Percentiles rank a stretch among this genome's conserved stretches.
phyloP scores from a whole-genome alignment of 2,113 vertebrate species.

The Laticauda colubrina region DNA sequence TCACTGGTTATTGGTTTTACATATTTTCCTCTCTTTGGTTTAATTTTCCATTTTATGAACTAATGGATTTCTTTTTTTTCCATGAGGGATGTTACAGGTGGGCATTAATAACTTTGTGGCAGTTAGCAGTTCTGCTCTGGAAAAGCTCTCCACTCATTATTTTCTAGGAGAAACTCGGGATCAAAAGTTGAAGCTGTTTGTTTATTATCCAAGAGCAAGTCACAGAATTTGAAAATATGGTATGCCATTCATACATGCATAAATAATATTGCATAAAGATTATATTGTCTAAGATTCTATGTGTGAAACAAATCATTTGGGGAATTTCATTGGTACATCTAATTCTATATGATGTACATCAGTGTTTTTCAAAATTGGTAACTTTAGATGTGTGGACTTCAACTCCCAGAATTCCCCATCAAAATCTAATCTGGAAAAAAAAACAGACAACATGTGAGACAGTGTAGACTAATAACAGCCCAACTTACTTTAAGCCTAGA shows the following conservation, averaged over 20 bases:
- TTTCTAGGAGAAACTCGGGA: conserved; percentile 8
- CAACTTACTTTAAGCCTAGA: too few species aligned
- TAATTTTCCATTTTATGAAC: conserved; percentile 9
- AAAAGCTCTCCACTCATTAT: conserved; percentile 3
- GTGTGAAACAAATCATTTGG: not conserved
- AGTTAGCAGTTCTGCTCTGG: not conserved
- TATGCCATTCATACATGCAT: not conserved
- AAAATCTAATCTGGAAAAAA: too few species aligned
- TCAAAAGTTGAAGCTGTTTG: not conserved
- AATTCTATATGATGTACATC: not conserved
- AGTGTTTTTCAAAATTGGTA: too few species aligned
- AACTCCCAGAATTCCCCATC: too few species aligned
- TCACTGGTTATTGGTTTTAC: not conserved
- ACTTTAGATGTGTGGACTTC: too few species aligned
- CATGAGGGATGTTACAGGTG: not conserved
- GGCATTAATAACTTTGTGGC: not conserved
- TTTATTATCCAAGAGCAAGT: not conserved
- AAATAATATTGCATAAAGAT: not conserved
- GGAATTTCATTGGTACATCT: not conserved
- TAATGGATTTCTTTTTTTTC: not conserved
- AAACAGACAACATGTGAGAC: too few species aligned
- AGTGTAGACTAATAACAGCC: too few species aligned
- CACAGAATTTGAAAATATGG: not conserved
- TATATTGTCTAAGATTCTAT: not conserved
- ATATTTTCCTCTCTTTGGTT: not conserved